Base-by-base conservation (phyloP, 2,888 invertebrate genomes). In the Drosophila acutilabella region DNA sequence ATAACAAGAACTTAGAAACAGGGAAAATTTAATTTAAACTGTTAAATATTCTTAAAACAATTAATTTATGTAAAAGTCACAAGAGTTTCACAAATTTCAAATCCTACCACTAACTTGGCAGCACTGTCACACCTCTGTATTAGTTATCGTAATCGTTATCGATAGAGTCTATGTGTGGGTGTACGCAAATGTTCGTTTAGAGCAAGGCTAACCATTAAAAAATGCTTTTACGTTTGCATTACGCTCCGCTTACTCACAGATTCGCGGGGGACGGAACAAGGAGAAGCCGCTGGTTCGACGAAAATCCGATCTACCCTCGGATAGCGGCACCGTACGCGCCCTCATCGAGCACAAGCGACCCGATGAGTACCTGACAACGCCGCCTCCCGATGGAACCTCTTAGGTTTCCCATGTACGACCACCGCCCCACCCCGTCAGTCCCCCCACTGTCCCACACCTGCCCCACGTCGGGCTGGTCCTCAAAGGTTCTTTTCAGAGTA, bases 291-390 rank as follows among this genome's bases (percentile, higher is more conserved):
- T 98, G 82, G 94, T 98, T 78, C 96, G 98, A 93, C 96, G 98
- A 93, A 98, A 98, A 94, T 98, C 98, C 14, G 98, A 99, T 93
- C 94, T 99, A 91, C 98, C 98, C 50, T 97, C 98, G 90, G 98
- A 99, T 93, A 95, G 96, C 86, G 95, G 96, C 92, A 98, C 98
- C 59, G 96, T 98, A 89, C 96, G 96, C 92, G 98, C 98, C 77
- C 94, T 98, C 84, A 96, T 96, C 92, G 97, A 97, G 92, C 98
- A 98, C 94, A 97, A 96, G 93, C 95, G 98, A 90, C 96, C 97
- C 83, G 98, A 98, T 93, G 97, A 98, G 90, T 98, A 94, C 94
- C 95, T 98, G 88, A 93, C 95, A 81, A 96, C 97, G 70, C 96
- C 97, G 89, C 96, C 97, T 88, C 96, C 96, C 72, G 97, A 97